Evolutionary conservation across 2,888 invertebrate species (phyloP).

Genomic region (Synergus laeviventris): DNA sequence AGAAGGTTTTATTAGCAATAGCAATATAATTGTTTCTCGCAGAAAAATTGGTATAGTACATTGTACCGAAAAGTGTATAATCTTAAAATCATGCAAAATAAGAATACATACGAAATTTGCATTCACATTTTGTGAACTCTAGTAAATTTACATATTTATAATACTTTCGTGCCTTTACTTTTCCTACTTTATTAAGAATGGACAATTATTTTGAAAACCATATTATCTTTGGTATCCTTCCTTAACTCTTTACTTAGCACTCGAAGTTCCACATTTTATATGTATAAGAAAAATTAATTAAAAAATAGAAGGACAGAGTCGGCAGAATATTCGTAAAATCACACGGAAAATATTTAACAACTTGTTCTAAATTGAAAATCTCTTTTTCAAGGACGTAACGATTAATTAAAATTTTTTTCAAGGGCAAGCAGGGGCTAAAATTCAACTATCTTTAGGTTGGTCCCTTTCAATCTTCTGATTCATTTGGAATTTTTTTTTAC

Average conservation of each 20-base stretch:
- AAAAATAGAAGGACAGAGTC: background rate
- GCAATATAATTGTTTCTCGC: background rate
- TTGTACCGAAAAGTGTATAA: background rate
- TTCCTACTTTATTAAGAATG: background rate
- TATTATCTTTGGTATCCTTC: slow-evolving; percentile 5
- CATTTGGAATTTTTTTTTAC: background rate
- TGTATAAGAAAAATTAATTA: background rate
- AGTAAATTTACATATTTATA: background rate
- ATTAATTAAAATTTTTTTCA: background rate
- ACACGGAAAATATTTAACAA: background rate
- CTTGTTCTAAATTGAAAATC: background rate
- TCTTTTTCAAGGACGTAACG: background rate
- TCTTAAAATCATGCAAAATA: background rate
- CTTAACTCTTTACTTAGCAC: background rate
- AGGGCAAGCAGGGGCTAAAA: background rate
- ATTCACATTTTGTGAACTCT: background rate
- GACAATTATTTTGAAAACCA: background rate
- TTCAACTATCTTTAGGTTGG: background rate
- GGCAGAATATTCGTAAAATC: background rate
- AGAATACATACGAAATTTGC: background rate
- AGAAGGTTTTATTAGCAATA: background rate
- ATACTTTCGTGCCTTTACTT: slow-evolving; percentile 2
- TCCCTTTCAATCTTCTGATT: background rate
- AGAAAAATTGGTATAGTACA: background rate
- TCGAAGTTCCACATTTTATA: background rate